phyloP scores from a whole-genome alignment of 1,140 invertebrate genomes.

The Microvelia longipes region DNA sequence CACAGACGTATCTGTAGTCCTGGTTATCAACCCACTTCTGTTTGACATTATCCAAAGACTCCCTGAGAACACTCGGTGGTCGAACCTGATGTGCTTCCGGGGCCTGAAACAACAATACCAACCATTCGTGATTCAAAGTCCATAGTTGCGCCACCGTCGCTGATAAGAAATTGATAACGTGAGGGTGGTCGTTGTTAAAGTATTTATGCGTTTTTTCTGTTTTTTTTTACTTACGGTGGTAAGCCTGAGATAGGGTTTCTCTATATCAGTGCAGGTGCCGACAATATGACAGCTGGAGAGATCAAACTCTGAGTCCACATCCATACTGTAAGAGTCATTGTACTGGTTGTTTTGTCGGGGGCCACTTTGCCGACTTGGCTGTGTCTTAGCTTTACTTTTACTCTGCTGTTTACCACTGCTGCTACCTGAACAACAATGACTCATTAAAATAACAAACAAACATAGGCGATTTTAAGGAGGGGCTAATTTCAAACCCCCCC shows the following conservation, averaged over 20 bases:
- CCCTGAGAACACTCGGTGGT: constrained; percentile 43
- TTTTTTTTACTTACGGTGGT: constrained; percentile 42
- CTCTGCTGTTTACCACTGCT: too few species aligned
- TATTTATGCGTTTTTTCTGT: too few species aligned
- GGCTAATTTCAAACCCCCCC: too few species aligned
- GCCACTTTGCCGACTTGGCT: neutral
- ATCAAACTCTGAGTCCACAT: constrained; percentile 17
- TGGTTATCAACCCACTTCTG: constrained; percentile 71
- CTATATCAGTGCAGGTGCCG: constrained; percentile 79
- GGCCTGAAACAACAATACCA: neutral
- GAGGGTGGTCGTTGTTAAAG: too few species aligned
- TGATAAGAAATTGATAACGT: too few species aligned
- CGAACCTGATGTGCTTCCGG: neutral
- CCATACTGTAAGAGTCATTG: neutral
- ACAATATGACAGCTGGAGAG: constrained; percentile 53
- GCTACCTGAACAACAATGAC: too few species aligned
- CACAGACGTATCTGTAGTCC: constrained; percentile 92
- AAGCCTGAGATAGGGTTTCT: constrained; percentile 86
- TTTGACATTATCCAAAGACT: constrained; percentile 79
- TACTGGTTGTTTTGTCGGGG: neutral
- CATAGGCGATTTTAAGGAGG: too few species aligned
- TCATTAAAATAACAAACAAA: too few species aligned
- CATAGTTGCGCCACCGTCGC: too few species aligned
- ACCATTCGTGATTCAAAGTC: too few species aligned
- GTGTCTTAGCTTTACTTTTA: too few species aligned